Evolutionary conservation across 1,140 invertebrate genomes (phyloP), one percentile per base, ranked within the genome.

Genomic region (Solen grandis): DNA sequence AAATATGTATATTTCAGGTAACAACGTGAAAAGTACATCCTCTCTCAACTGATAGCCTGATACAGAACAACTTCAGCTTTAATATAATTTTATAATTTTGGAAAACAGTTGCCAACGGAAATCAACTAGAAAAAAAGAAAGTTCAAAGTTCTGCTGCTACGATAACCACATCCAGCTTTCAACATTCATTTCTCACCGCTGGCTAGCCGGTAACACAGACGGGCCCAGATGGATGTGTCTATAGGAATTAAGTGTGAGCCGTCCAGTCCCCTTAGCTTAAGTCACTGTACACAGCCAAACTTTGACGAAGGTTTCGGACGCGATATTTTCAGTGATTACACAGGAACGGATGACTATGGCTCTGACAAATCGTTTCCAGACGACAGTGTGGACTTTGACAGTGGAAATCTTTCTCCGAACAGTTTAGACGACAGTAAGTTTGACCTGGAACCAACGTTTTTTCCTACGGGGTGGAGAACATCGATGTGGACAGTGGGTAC

Each of bases 211-310:
- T 46, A 46, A 46, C 41, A 46, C 41, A 19, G 41, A 10, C 41
- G n/a, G 59, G 33, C 79, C 73, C 84, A 82, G 79, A 90, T 90
- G 89, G 89, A 90, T 84, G 80, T 89, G 59, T 88, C 89, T 65
- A 85, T 85, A 60, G 82, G 81, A 50, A 86, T 89, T 55, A 90
- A 90, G 84, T 89, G 88, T 82, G 89, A 90, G 75, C 89, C 89
- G n/a, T 86, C 85, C 63, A 89, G 88, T 69, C 89, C 89, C 5
- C 59, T 89, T 36, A 85, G 87, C 29, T 74, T 88, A 54, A 76
- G 89, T 62, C 86, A 86, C 22, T 89, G 89, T 75, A 69, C 81
- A 50, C 88, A 89, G 72, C 87, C 85, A 31, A 87, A 87, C 57
- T 80, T 90, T 60, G 89, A 90, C 54, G 89, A 90, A 54, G 85